phyloP scores from a whole-genome alignment of 2,113 vertebrate genomes.

The Ophthalmolycus amberensis region DNA sequence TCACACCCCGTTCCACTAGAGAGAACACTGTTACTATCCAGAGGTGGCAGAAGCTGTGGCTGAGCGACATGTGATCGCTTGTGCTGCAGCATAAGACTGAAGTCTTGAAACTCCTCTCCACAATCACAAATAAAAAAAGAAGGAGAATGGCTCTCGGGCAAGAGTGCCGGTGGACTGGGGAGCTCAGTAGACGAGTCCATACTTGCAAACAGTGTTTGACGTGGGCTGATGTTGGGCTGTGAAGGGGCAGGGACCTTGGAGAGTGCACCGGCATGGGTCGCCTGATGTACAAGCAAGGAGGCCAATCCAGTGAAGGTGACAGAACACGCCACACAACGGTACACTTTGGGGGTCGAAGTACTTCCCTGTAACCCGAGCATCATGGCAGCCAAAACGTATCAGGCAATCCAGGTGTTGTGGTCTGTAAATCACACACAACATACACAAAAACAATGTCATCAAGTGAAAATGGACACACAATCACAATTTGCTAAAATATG shows the following conservation, averaged over 20 bases:
- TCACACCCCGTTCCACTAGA: constrained; percentile 7
- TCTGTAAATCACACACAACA: constrained; percentile 67
- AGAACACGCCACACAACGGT: constrained; percentile 83
- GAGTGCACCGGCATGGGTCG: constrained; percentile 56
- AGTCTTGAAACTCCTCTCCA: constrained; percentile 78
- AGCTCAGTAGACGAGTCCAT: constrained; percentile 65
- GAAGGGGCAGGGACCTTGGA: constrained; percentile 55
- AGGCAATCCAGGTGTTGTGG: constrained; percentile 17
- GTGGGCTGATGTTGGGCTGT: constrained; percentile 27
- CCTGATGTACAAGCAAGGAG: constrained; percentile 83
- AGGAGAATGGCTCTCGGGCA: constrained; percentile 49
- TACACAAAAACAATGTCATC: constrained; percentile 14
- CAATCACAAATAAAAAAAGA: constrained; percentile 78
- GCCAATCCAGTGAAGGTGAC: constrained; percentile 81
- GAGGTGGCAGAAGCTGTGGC: constrained; percentile 38
- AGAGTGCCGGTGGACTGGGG: background rate
- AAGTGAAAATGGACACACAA: background rate
- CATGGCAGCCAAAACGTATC: constrained; percentile 31
- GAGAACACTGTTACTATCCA: constrained; percentile 30
- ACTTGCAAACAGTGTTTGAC: constrained; percentile 51
- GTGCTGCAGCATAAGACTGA: constrained; percentile 75
- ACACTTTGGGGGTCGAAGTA: constrained; percentile 75
- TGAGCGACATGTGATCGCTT: constrained; percentile 70
- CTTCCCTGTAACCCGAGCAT: constrained; percentile 84
- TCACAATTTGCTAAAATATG: background rate